Base-by-base conservation (phyloP, 2,113 vertebrate species). In the Myodes glareolus region DNA sequence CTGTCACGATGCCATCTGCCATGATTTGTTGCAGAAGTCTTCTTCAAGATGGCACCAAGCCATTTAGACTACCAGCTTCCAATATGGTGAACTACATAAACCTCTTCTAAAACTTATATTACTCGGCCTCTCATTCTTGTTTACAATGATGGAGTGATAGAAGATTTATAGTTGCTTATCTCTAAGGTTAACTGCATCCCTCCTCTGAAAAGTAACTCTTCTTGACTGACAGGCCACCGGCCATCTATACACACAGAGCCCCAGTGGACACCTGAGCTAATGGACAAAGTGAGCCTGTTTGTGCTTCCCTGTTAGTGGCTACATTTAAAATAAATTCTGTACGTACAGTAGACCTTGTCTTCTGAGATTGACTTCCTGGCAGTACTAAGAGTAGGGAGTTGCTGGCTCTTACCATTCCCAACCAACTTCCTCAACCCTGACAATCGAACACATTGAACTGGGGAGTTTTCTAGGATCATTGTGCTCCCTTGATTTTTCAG, bases 291-390 rank as follows among this genome's bases (percentile, higher is more conserved):
- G n/a, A 91, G 42, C 45, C 67, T 47, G 9, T 87, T 68, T 31
- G 4, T 58, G 50, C 17, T 78, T 95, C 16, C 73, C 85, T 45
- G 21, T 50, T 75, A 52, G 84, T 70, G 31, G 65, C 12, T 86
- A 39, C 92, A 93, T 91, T 39, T 78, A 88, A 93, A 86, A 85
- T 42, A 67, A 88, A 45, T 72, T 77, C 25, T 94, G 3, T 65
- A 19, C 76, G 7, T 42, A 90, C 77, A 75, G 45, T 14, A 61
- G 27, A 52, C 19, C 9, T 5, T 86, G 84, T 76, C 67, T 52
- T 8, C 82, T 88, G 50, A 90, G 23, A 31, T 81, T 42, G 19
- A 25, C 89, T 92, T 95, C n/a, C 25, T 52, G 9, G 33, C 7
- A 23, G 6, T 9, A 45, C 29, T 68, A 76, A 73, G 82, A 89